Conservation (phyloP, 92 coral and sea anemone genomes). For the Micromussa lordhowensis region DNA sequence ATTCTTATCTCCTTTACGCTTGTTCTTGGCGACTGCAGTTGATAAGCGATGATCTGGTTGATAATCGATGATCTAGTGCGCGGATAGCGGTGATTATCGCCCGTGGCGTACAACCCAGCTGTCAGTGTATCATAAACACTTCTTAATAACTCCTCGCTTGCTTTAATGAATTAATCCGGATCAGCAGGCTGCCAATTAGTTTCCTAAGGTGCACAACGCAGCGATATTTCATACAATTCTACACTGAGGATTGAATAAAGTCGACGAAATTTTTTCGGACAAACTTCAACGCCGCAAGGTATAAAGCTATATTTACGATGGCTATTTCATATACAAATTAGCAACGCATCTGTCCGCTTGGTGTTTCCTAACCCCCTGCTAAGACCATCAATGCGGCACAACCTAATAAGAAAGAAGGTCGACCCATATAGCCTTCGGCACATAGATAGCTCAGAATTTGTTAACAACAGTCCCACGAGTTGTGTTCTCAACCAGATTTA, state of each 20-base stretch:
- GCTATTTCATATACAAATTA: conserved; percentile 63
- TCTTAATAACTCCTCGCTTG: conserved; percentile 37
- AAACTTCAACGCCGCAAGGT: conserved; percentile 36
- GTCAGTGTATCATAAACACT: conserved; percentile 31
- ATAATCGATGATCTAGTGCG: not conserved
- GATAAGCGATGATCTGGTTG: not conserved
- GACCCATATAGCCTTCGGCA: conserved; percentile 72
- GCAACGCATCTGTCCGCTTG: conserved; percentile 81
- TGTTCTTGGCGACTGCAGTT: not conserved
- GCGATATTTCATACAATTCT: not conserved
- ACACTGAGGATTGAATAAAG: not conserved
- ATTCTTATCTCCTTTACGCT: conserved; percentile 8
- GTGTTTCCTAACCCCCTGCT: conserved; percentile 82
- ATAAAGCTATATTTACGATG: conserved; percentile 28
- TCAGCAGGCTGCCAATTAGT: conserved; percentile 11
- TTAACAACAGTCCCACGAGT: conserved; percentile 51
- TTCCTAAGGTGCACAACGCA: not conserved
- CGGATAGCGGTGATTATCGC: conserved; percentile 5
- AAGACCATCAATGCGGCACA: conserved; percentile 80
- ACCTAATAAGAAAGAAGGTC: conserved; percentile 74
- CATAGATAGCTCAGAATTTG: conserved; percentile 20
- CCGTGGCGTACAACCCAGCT: conserved; percentile 40
- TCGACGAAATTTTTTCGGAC: not conserved
- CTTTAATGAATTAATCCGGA: not conserved
- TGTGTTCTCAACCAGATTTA: not conserved